Base-by-base conservation (phyloP, 2,888 invertebrate species). In the Mythimna albipuncta region DNA sequence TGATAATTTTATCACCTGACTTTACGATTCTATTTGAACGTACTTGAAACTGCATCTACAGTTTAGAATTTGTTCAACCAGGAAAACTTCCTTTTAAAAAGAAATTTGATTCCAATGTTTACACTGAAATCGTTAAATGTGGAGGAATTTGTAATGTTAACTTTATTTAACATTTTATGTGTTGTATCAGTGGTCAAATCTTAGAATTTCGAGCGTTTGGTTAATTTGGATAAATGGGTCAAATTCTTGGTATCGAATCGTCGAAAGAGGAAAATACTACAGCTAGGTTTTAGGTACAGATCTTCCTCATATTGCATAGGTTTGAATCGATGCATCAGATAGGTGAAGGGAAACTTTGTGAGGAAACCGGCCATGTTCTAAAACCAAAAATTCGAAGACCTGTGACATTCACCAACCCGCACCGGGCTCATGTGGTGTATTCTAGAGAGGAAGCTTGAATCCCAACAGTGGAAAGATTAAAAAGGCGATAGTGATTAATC, bases 1-100 rank as follows among this genome's bases (percentile, higher is more conserved):
- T 66, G 66, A 44, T 64, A 13, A 82, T 67, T 79, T 77, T 70
- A 79, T 79, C 52, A 77, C 66, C 26, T 21, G 6, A 41, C 13
- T 82, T 66, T 59, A 67, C 63, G 26, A 64, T 32, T 41, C 21
- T 9, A 21, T 57, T 52, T 35, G 38, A 38, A 38, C 9, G 32
- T 11, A 57, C 19, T 69, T 64, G 7, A 54, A 64, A 1, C 6
- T 21, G 10, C 2, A 47, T 19, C 26, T 44, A 59, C 66, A 21
- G 26, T 35, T 21, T 16, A 32, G 2, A 71, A 44, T 52, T 50
- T 63, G 11, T 59, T 72, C 1, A 0, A 54, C 1, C 19, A 65
- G 77, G 68, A 68, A 61, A 76, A 75, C 0, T 26, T 59, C 50
- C 19, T 0, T 19, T 21, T 74, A 4, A n/a, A 70, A 44, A 75